Percentiles rank a stretch among this genome's conserved stretches.
Conservation (phyloP, 2,113 vertebrate genomes). For the Anhinga rufa region DNA sequence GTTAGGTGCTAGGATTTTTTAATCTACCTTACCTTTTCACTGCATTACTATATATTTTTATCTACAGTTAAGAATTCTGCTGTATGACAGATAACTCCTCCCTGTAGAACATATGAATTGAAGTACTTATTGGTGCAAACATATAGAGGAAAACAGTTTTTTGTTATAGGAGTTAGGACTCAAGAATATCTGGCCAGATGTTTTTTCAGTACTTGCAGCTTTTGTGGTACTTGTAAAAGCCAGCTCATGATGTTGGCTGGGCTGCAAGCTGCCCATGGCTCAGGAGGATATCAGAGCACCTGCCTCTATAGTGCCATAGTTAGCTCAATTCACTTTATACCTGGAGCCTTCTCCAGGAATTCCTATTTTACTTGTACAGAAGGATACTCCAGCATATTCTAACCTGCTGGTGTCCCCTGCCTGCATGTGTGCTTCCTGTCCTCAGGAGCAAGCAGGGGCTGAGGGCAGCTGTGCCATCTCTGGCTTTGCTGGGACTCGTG, state of each 20-base stretch:
- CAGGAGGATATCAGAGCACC: not conserved
- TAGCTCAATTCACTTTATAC: not conserved
- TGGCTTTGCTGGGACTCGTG: not conserved
- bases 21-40: not conserved
- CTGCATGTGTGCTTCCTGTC: rapidly evolving
- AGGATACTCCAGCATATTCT: not conserved
- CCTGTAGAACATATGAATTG: not conserved
- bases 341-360: not conserved
- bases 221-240: not conserved
- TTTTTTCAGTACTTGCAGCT: not conserved
- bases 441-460: not conserved
- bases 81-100: not conserved
- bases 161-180: not conserved
- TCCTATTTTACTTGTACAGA: not conserved
- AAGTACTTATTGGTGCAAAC: not conserved
- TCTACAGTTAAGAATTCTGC: not conserved
- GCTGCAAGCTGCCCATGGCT: not conserved
- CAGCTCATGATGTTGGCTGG: rapidly evolving
- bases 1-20: not conserved
- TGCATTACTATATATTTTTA: not conserved
- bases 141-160: not conserved
- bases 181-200: not conserved
- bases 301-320: not conserved
- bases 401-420: rapidly evolving
- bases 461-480: not conserved